A percentile compares a stretch with the other conserved stretches of the same genome.
phyloP scores from a whole-genome alignment of 2,888 invertebrate genomes.

The Ennomos erosarius region DNA sequence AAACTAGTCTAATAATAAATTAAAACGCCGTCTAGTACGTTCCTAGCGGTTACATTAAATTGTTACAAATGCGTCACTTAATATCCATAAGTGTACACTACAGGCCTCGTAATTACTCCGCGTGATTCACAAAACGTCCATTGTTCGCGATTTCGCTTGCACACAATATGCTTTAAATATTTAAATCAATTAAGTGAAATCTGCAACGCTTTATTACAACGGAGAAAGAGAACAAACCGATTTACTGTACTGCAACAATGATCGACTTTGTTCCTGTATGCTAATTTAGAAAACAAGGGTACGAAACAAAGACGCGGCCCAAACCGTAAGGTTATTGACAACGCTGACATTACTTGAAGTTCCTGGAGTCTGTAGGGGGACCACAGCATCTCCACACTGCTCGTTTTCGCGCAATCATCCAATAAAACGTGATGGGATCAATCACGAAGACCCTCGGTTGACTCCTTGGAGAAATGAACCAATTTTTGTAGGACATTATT shows the following conservation, averaged over 20 bases:
- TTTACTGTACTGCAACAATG: conserved; percentile 24
- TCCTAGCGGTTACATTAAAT: conserved; percentile 39
- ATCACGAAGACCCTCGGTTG: conserved; percentile 79
- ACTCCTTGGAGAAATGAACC: conserved; percentile 77
- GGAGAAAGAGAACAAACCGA: conserved; percentile 29
- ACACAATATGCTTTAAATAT: conserved; percentile 43
- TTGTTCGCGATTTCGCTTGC: conserved; percentile 59
- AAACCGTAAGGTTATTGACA: conserved; percentile 70
- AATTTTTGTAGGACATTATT: conserved; percentile 48
- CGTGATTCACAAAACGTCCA: conserved; percentile 64
- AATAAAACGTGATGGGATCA: conserved; percentile 80
- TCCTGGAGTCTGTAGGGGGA: conserved; percentile 69
- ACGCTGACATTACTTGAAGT: conserved; percentile 63
- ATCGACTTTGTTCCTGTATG: conserved; percentile 26
- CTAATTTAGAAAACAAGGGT: conserved; percentile 26
- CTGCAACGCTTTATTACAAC: conserved; percentile 34
- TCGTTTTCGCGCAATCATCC: conserved; percentile 84
- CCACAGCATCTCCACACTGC: conserved; percentile 66
- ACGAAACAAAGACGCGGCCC: conserved; percentile 27
- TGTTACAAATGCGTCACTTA: conserved; percentile 60
- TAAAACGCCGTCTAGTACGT: conserved; percentile 28
- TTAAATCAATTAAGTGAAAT: conserved; percentile 40
- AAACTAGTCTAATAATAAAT: conserved; percentile 47
- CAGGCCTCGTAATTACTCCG: conserved; percentile 53
- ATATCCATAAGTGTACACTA: conserved; percentile 52